phyloP scores from a whole-genome alignment of 1,140 invertebrate species.

The Halictus rubicundus region DNA sequence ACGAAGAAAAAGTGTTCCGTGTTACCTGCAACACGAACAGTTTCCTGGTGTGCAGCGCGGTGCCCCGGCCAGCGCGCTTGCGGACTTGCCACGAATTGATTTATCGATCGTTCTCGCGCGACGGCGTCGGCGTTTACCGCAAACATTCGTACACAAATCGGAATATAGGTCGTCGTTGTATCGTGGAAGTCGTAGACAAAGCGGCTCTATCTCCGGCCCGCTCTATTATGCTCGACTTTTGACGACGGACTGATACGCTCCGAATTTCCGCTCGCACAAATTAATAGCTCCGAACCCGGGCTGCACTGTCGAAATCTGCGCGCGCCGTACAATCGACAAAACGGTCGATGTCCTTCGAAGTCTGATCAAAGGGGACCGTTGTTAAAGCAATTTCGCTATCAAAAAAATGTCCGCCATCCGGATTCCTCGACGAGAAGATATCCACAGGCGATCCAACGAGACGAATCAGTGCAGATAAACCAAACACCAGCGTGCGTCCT shows the following conservation, averaged over 20 bases:
- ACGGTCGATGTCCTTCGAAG: background rate
- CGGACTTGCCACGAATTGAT: constrained; percentile 57
- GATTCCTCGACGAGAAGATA: too few relatives aligned
- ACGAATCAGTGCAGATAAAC: too few relatives aligned
- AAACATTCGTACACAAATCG: constrained; percentile 55
- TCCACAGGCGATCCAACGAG: too few relatives aligned
- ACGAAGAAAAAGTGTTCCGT: constrained; percentile 5
- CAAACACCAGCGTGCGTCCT: too few relatives aligned
- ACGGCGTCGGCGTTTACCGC: constrained; percentile 47
- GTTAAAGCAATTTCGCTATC: too few relatives aligned
- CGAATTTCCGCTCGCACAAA: too few relatives aligned
- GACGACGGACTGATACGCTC: background rate
- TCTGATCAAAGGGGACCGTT: background rate
- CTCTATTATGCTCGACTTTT: constrained; percentile 35
- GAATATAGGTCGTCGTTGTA: constrained; percentile 56
- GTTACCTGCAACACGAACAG: constrained; percentile 28
- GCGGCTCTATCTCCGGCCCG: background rate
- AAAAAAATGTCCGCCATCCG: background rate
- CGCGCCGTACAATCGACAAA: background rate
- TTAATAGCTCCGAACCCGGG: background rate
- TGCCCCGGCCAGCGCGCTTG: constrained; percentile 51
- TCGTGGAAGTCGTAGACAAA: constrained; percentile 21
- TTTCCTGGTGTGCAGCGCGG: constrained; percentile 24
- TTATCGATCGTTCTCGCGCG: constrained; percentile 62
- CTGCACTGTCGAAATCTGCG: background rate